A percentile compares a stretch with the other conserved stretches of the same genome.
These are phyloP conservation scores for Rhinolophus ferrumequinum DNA, from an alignment of 2,113 vertebrate genomes.

Conservation along the genomic window DNA sequence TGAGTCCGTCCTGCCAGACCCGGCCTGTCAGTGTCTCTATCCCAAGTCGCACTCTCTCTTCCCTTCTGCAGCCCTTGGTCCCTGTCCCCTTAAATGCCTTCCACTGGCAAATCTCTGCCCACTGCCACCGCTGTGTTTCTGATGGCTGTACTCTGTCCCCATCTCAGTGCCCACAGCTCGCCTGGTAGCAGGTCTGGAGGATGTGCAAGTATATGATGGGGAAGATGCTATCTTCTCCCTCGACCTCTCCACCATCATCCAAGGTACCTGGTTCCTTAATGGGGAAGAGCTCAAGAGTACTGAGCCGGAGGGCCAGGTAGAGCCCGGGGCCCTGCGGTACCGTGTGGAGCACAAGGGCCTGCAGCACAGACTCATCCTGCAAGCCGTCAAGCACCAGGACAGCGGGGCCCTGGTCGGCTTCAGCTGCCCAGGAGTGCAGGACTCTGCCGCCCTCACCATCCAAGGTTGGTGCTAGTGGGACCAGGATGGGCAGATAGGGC, in stretches of 20 bases:
- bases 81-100: background rate
- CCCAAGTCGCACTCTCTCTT: background rate
- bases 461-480: conserved; percentile 87
- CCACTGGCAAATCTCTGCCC: background rate
- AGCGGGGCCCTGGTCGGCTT: conserved; percentile 92
- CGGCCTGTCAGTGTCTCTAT: accelerated
- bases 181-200: conserved; percentile 92
- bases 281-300: conserved; percentile 88
- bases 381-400: conserved; percentile 85
- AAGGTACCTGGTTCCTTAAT: conserved; percentile 92
- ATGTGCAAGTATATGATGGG: conserved; percentile 87
- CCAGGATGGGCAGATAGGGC: background rate
- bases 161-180: conserved; percentile 90
- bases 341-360: conserved; percentile 83
- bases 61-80: background rate
- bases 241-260: conserved; percentile 91
- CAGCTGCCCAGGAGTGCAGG: conserved; percentile 88
- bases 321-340: conserved; percentile 83
- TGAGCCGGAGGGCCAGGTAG: conserved; percentile 80
- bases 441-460: conserved; percentile 92
- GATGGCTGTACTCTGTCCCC: background rate
- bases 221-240: conserved; percentile 92
- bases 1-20: conserved; percentile 74
- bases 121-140: background rate
- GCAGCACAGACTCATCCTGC: conserved; percentile 91